These are phyloP conservation scores for Gobionotothen gibberifrons DNA, from an alignment of 2,797 vertebrate genomes.

Conservation along the genomic window DNA sequence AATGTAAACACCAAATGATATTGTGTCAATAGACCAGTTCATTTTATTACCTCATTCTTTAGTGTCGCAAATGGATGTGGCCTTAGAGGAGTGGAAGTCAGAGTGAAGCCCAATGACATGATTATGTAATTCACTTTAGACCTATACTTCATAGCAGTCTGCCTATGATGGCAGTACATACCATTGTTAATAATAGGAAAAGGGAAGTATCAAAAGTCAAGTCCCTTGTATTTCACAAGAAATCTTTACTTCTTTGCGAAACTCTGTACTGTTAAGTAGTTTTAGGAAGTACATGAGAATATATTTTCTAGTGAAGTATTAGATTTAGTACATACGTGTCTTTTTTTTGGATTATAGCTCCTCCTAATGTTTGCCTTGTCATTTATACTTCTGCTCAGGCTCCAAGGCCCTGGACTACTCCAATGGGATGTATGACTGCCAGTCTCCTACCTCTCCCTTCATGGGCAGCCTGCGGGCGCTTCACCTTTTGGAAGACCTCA, in stretches of 20 bases:
- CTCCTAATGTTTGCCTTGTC: neutral
- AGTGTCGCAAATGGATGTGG: neutral
- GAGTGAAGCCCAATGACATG: neutral
- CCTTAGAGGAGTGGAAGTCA: neutral
- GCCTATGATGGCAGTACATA: neutral
- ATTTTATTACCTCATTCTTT: neutral
- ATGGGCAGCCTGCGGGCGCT: conserved; percentile 93
- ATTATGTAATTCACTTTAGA: neutral
- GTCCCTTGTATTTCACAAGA: neutral
- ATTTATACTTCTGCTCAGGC: conserved; percentile 79
- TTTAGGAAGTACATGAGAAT: conserved; percentile 1
- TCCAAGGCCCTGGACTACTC: conserved; percentile 96
- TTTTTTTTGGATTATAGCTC: conserved; percentile 2
- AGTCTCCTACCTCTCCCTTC: conserved; percentile 97
- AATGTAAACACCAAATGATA: neutral
- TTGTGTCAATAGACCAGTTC: neutral
- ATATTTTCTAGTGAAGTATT: neutral
- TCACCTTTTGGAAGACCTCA: conserved; percentile 94
- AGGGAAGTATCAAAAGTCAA: neutral
- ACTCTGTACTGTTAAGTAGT: neutral
- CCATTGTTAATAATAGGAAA: too few species aligned
- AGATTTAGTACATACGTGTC: neutral
- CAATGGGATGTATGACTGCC: conserved; percentile 97
- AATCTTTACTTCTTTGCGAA: neutral
- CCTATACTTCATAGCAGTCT: neutral